Evolutionary conservation across 1,140 invertebrate genomes (phyloP).

Genomic region (Drosophila melanogaster): DNA sequence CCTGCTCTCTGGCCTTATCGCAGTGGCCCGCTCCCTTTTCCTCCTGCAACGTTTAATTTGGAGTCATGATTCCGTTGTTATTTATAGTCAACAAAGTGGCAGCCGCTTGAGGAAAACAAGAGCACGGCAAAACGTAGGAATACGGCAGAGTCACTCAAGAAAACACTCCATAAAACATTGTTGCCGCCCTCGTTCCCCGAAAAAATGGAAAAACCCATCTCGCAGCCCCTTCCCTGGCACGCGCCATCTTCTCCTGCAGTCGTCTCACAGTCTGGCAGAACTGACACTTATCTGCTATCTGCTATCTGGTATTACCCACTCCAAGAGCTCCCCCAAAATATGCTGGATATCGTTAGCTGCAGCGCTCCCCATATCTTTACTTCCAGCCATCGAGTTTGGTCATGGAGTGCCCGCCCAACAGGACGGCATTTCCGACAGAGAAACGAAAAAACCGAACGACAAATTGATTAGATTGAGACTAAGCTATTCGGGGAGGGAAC

Average conservation of each 20-base stretch:
- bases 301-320: conserved; percentile 11
- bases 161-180: conserved; percentile 79
- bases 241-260: conserved; percentile 32
- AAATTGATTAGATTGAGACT: conserved; percentile 18
- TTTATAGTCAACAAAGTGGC: conserved; percentile 79
- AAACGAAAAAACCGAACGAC: neutral
- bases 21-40: conserved; percentile 14
- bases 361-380: conserved; percentile 14
- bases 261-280: conserved; percentile 55
- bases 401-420: conserved; percentile 9
- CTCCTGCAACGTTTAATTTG: conserved; percentile 72
- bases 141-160: conserved; percentile 62
- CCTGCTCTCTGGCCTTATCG: neutral
- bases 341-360: conserved; percentile 28
- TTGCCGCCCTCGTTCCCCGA: conserved; percentile 5
- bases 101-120: conserved; percentile 35
- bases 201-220: conserved; percentile 6
- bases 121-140: neutral
- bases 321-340: neutral
- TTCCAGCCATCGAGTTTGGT: conserved; percentile 19
- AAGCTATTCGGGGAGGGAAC: neutral
- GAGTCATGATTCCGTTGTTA: conserved; percentile 82
- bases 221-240: conserved; percentile 36
- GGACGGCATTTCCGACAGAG: neutral
- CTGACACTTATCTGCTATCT: conserved; percentile 55